A percentile compares a stretch with the other conserved stretches of the same genome.
Conservation (phyloP, 1,140 invertebrate species). For the Pseudobourletiella spinata region DNA sequence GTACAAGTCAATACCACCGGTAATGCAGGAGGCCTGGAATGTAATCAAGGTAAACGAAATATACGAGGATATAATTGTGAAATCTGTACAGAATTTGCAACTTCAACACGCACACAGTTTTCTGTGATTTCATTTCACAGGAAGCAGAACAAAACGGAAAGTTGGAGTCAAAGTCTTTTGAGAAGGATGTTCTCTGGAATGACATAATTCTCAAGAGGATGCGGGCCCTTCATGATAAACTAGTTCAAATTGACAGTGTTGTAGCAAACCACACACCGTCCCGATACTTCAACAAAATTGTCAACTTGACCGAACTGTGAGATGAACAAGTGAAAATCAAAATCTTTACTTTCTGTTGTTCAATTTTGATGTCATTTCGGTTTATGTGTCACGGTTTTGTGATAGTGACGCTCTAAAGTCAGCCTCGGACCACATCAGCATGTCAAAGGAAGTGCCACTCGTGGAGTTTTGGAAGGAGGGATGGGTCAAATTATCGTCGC, state of each 20-base stretch:
- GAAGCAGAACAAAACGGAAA: neutral
- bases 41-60: neutral
- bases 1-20: neutral
- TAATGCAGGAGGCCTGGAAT: conserved; percentile 8
- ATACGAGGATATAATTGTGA: neutral
- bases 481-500: conserved; percentile 16
- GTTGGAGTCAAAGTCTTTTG: neutral
- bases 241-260: conserved; percentile 3
- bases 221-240: conserved; percentile 7
- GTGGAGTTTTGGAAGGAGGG: conserved; percentile 14
- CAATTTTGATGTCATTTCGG: neutral
- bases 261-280: conserved; percentile 5
- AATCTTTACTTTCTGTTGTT: neutral
- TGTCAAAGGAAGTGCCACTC: neutral
- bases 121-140: neutral
- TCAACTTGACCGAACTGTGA: conserved; percentile 11
- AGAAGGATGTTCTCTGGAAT: conserved; percentile 8
- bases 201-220: conserved; percentile 8
- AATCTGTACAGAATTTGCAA: neutral
- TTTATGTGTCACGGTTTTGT: neutral
- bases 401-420: neutral
- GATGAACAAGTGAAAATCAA: neutral
- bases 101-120: neutral
- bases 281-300: neutral
- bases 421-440: neutral